Evolutionary conservation across 2,888 invertebrate genomes (phyloP), one percentile per base, ranked within the genome.

Genomic region (Drosophila emarginata): DNA sequence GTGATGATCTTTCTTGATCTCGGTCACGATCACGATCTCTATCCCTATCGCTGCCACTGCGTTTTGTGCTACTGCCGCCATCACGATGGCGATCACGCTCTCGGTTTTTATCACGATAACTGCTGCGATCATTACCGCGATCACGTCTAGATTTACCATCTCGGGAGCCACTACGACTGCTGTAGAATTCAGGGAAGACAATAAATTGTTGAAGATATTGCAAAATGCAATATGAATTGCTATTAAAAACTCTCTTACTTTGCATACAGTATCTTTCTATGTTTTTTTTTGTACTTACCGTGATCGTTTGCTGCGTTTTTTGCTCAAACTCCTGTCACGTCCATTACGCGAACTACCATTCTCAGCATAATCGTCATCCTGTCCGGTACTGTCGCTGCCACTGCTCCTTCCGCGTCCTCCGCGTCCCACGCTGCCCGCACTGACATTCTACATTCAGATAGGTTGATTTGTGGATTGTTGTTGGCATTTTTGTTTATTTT

Each of bases 81-180:
- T 90, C 89, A 40, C 80, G 65, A 6, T 76, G 67, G 6, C 65
- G 52, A 6, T 80, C 78, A 5, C 72, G 70, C 14, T 76, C 79
- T 3, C 77, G 69, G 9, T 77, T 74, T 7, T 67, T 77, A 11
- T 81, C 83, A 40, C 76, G 39, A 18, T 78, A 75, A 9, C 76
- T 78, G 61, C 86, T 80, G 54, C 89, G 88, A n/a, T 91, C 90
- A 9, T 88, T 79, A 39, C 91, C 91, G 53, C 89, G 79, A 39
- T 93, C 92, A 1, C 77, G 78, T 26, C 63, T 77, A 54, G 79
- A 71, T 50, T 77, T 80, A 52, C 39, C 87, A 92, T 88, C 81
- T 2, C 87, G 88, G 15, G 81, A 81, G 3, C 79, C 82, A 26
- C 91, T 90, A 40, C 87, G 86, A 74, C 90, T 91, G 54, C 91